Base-by-base conservation (phyloP, 2,797 vertebrate species). In the Megaceryle alcyon region DNA sequence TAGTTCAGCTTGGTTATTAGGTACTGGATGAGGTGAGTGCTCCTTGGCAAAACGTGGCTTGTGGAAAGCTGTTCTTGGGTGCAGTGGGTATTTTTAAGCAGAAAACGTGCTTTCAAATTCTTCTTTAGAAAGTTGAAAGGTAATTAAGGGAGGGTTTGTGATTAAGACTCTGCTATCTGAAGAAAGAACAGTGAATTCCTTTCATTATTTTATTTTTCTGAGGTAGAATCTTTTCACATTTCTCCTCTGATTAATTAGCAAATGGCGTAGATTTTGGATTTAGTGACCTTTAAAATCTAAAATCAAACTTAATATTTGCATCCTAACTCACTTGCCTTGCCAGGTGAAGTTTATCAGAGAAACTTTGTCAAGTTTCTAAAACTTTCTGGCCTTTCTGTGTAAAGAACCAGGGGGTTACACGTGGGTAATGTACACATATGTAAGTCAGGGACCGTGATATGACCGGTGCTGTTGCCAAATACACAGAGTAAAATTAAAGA, bases 361-460 rank as follows among this genome's bases (percentile, higher is more conserved):
- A 81, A 84, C 31, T 49, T 3, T 21, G 7, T 35, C 16, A n/a
- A 22, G 77, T 93, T 90, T 41, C 26, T 86, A 6, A 59, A 92
- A 87, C 61, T 93, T 86, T 28, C 18, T 61, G 46, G 25, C 48
- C 25, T 79, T 66, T 22, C 59, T 5, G 1, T 22, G 39, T 29
- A 2, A 4, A 81, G 78, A 63, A 2, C 9, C 3, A 0, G 2
- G 48, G 59, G 35, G 70, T 59, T 64, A 2, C 1, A 0, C 9
- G 35, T 37, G 65, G 41, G 70, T 61, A 29, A 12, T 1, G 9
- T 7, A 20, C 37, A 10, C 8, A 4, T 3, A 1, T 54, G 63
- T 29, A 23, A 81, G 25, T 21, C 6, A 17, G 51, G 71, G 76
- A 60, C 9, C 46, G 76, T 10, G 75, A 46, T 80, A 5, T 0